A percentile compares a stretch with the other conserved stretches of the same genome.
phyloP scores from a whole-genome alignment of 2,888 invertebrate genomes.

The Epinotia bilunana region DNA sequence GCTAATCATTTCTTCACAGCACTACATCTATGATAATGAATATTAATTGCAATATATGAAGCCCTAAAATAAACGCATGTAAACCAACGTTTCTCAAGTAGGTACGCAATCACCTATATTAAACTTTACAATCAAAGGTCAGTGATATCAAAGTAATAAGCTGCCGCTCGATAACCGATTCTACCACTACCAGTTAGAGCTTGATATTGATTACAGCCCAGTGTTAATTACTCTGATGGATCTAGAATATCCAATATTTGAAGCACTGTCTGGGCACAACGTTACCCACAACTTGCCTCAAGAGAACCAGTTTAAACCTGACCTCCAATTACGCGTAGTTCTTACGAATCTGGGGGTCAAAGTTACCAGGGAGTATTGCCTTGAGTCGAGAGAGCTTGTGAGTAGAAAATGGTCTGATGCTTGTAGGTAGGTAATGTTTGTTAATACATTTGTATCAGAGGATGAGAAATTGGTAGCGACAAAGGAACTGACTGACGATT shows the following conservation, averaged over 20 bases:
- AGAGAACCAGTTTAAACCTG: background rate
- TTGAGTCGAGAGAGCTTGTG: background rate
- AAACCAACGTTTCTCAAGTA: slow-evolving; percentile 21
- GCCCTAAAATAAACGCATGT: slow-evolving; percentile 12
- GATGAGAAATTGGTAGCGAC: slow-evolving; percentile 1
- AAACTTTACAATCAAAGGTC: slow-evolving; percentile 29
- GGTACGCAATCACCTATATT: slow-evolving; percentile 16
- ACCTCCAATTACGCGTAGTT: background rate
- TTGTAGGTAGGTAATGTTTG: background rate
- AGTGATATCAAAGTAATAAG: slow-evolving; percentile 14
- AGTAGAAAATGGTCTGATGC: background rate
- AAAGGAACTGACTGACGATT: background rate
- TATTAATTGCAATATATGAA: background rate
- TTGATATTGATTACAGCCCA: background rate
- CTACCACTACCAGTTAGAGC: background rate
- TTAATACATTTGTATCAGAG: slow-evolving; percentile 12
- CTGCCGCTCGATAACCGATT: background rate
- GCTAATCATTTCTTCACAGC: too few relatives aligned
- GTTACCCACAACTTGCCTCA: background rate
- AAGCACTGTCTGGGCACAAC: slow-evolving; percentile 2
- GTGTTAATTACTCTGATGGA: slow-evolving; percentile 34
- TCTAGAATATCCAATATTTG: slow-evolving; percentile 39
- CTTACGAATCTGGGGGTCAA: background rate
- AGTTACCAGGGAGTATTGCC: background rate
- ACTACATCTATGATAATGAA: too few relatives aligned